Evolutionary conservation across 2,797 vertebrate species (phyloP), one percentile per base, ranked within the genome.

Genomic region (Scyliorhinus canicula): DNA sequence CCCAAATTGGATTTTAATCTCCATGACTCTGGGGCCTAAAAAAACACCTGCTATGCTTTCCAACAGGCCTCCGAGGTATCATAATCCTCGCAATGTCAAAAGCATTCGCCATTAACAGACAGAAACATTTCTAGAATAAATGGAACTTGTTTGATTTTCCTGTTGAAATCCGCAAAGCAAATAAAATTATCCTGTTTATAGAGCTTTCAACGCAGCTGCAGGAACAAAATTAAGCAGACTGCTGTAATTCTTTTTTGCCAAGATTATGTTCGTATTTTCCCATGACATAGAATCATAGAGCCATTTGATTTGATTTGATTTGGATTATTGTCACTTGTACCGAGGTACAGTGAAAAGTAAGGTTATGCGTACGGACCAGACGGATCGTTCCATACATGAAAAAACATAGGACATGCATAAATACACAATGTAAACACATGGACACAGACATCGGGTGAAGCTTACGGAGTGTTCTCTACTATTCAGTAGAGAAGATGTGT

Each of bases 1-100:
- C 44, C 57, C 88, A 91, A 91, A 91, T 63, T 91, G 88, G 57
- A 91, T 65, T 91, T 91, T 91, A 91, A 91, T 91, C 57, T 91
- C n/a, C 9, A 40, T 11, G 60, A 65, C 88, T 35, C 44, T 91
- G 88, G 65, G 24, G n/a, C 57, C 6, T 24, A 44, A 24, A 11
- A 44, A 63, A 26, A n/a, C 60, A 63, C 88, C 57, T 91, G 88
- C 88, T 44, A 40, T 63, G 88, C 88, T 91, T 65, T 91, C 65
- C 88, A 91, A 57, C 12, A 21, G 4, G 57, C 44, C 57, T 91
- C 57, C 57, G 26, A 65, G 21, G 60, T 44, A 65, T 4, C n/a
- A 44, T 90, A 90, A 90, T 90, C 55, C 86, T 60, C 8, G 55
- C 26, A 65, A n/a, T 65, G 21, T 88, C 21, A 91, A 44, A 65